Conservation (phyloP, 1,140 invertebrate species). For the Drosophila nigromelanica region DNA sequence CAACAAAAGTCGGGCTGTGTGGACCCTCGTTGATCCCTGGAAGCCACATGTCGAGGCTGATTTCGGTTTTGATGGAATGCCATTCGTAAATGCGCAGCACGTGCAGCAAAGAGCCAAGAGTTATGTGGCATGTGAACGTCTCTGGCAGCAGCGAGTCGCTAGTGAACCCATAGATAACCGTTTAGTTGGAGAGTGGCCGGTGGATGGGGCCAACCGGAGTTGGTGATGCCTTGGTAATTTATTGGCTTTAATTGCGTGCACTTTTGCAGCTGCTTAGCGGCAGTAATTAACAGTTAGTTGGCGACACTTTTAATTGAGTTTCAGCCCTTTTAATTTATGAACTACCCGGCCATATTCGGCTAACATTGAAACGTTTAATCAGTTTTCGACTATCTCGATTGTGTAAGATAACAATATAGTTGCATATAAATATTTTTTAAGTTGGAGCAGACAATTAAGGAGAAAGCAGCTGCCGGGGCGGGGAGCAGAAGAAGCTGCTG, state of each 20-base stretch:
- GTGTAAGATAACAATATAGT: slow-evolving; percentile 32
- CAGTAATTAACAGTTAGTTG: slow-evolving; percentile 67
- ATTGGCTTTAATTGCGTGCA: slow-evolving; percentile 61
- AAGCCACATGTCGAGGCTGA: slow-evolving; percentile 11
- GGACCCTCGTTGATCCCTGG: slow-evolving; percentile 30
- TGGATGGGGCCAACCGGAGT: too few relatives aligned
- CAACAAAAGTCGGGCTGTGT: too few relatives aligned
- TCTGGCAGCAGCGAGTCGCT: too few relatives aligned
- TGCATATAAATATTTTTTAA: slow-evolving; percentile 77
- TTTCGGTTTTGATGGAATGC: slow-evolving; percentile 63
- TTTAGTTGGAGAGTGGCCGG: too few relatives aligned
- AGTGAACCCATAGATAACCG: too few relatives aligned
- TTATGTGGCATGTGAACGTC: slow-evolving; percentile 6
- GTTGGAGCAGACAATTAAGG: slow-evolving; percentile 82
- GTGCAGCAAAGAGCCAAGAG: slow-evolving; percentile 52
- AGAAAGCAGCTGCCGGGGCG: slow-evolving; percentile 56
- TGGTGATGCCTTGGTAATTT: slow-evolving; percentile 53
- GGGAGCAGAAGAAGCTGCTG: neutral
- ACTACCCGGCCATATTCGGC: slow-evolving; percentile 68
- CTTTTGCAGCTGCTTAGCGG: slow-evolving; percentile 27
- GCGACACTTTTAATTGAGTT: slow-evolving; percentile 79
- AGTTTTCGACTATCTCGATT: slow-evolving; percentile 78
- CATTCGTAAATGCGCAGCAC: slow-evolving; percentile 69
- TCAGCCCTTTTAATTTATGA: slow-evolving; percentile 81
- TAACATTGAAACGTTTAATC: slow-evolving; percentile 74